Conservation (phyloP, 2,113 vertebrate species). For the Ameiurus melas region DNA sequence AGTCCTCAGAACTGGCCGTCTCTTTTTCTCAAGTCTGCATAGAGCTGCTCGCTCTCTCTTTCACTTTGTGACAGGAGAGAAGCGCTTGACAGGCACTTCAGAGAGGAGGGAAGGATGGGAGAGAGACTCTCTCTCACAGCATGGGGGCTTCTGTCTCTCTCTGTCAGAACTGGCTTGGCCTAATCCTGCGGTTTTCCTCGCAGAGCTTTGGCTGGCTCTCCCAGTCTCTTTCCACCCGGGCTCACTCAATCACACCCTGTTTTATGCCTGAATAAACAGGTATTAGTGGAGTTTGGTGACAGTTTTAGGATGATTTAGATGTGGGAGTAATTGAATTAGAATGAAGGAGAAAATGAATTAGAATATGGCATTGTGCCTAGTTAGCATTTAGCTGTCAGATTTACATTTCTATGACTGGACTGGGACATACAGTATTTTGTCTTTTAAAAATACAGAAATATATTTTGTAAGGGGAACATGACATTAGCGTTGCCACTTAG, state of each 20-base stretch:
- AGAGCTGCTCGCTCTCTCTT: slow-evolving; percentile 28
- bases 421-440: neutral
- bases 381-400: slow-evolving; percentile 25
- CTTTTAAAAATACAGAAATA: neutral
- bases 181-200: slow-evolving; percentile 35
- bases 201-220: slow-evolving; percentile 29
- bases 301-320: slow-evolving; percentile 34
- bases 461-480: neutral
- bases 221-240: slow-evolving; percentile 12
- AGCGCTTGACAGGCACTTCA: slow-evolving; percentile 44
- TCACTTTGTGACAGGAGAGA: slow-evolving; percentile 44
- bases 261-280: slow-evolving; percentile 29
- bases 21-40: slow-evolving; percentile 43
- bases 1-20: slow-evolving; percentile 50
- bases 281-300: slow-evolving; percentile 29
- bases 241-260: slow-evolving; percentile 2
- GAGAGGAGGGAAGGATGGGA: slow-evolving; percentile 12
- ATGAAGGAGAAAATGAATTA: neutral
- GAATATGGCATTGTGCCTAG: neutral
- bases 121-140: slow-evolving; percentile 32
- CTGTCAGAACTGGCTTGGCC: slow-evolving; percentile 41
- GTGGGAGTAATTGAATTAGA: slow-evolving; percentile 6
- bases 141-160: slow-evolving; percentile 38
- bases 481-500: neutral
- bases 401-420: neutral